Conservation (phyloP, 2,797 vertebrate species). For the Chlorospingus semifuscus region DNA sequence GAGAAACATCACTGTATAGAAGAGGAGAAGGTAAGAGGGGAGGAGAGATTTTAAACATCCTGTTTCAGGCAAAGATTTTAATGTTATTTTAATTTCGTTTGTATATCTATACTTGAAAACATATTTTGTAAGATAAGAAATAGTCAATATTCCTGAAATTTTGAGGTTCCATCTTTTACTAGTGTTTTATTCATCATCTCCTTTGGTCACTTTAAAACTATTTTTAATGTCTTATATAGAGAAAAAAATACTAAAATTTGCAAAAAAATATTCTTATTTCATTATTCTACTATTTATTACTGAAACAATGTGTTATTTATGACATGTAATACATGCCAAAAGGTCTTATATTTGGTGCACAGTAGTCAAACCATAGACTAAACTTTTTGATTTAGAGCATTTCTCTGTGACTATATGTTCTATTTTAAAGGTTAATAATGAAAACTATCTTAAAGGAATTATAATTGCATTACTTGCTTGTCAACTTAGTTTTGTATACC, state of each 20-base stretch:
- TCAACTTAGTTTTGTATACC: not conserved
- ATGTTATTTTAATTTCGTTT: not conserved
- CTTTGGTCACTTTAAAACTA: not conserved
- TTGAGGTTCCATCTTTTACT: not conserved
- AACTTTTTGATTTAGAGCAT: not conserved
- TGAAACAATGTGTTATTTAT: not conserved
- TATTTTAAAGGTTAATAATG: not conserved
- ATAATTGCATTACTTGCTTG: not conserved
- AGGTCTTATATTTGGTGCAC: not conserved
- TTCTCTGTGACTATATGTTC: not conserved
- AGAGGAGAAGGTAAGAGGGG: not conserved
- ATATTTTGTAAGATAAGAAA: not conserved
- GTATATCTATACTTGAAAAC: not conserved
- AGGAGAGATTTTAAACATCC: not conserved
- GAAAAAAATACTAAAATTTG: not conserved
- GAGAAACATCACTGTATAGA: not conserved
- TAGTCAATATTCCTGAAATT: not conserved
- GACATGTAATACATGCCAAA: not conserved
- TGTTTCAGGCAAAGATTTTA: not conserved
- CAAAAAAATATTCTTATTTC: not conserved
- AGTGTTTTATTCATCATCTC: not conserved
- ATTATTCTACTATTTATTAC: not conserved
- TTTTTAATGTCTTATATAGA: not conserved
- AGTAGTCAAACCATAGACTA: not conserved
- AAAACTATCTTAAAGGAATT: not conserved